Base-by-base conservation (phyloP, 1,140 invertebrate species). In the Tetragonula clypearis region DNA sequence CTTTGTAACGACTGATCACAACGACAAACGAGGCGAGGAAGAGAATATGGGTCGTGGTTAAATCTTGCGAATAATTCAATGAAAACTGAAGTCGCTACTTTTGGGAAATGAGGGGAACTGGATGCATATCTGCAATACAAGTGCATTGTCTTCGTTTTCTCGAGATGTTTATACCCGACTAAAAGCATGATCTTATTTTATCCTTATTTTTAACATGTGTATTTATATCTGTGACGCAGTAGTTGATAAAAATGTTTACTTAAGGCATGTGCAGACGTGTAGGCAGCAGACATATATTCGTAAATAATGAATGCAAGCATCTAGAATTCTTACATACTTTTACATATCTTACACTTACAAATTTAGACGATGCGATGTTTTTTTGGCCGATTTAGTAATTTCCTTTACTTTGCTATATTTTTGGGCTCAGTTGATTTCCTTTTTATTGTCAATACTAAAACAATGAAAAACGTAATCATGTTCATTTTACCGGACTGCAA, bases 1-100 rank as follows among this genome's bases (percentile, higher is more conserved):
- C 62, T 78, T 83, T 69, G 65, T 83, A 83, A 83, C 81, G 78
- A n/a, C n/a, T n/a, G n/a, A 83, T 83, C 81, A 30, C 30, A 83
- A 62, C 8, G 62, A 78, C 49, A 78, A 83, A 83, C 65, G 74
- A 83, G 55, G 74, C 74, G 60, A 78, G 19, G 21, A n/a, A 58
- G 35, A 53, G 81, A 78, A 78, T 69, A 83, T 14, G 35, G 53
- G 62, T 77, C 62, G 53, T 58, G 74, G 81, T 83, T 78, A 78
- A 83, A 83, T 83, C 55, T 83, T 69, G 81, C 81, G 81, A 58
- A 69, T 83, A 69, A 83, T 83, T 69, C 62, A 58, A 78, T 83
- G 68, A 83, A 56, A 62, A 11, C 56, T 69, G n/a, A 69, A 83
- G 55, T 65, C 15, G 69, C 17, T 77, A 62, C 12, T 58, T 78